Conservation (phyloP, 2,888 invertebrate species). For the Pocota personata region DNA sequence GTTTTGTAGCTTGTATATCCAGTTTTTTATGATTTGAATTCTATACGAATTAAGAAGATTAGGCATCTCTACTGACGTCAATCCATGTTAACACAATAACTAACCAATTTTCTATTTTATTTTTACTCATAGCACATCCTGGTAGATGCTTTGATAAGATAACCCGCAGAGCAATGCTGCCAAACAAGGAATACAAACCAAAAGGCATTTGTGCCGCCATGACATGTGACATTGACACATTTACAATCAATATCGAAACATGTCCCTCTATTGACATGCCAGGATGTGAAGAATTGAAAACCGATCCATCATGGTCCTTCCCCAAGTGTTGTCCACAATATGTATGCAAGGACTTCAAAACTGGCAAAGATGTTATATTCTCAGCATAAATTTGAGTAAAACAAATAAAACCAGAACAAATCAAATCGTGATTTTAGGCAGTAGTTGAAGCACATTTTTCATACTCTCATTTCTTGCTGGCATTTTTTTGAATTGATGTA, state of each 20-base stretch:
- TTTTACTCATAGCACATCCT: slow-evolving; percentile 78
- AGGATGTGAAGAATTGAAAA: slow-evolving; percentile 81
- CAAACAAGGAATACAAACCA: slow-evolving; percentile 81
- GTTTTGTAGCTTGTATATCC: slow-evolving; percentile 39
- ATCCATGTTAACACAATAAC: slow-evolving; percentile 10
- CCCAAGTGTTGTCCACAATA: slow-evolving; percentile 82
- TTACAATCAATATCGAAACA: slow-evolving; percentile 81
- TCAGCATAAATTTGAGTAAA: slow-evolving; percentile 75
- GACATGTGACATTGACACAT: slow-evolving; percentile 80
- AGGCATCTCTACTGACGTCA: slow-evolving; percentile 40
- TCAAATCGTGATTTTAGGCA: slow-evolving; percentile 60
- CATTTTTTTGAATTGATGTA: slow-evolving; percentile 33
- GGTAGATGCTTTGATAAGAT: slow-evolving; percentile 82
- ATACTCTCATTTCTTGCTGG: slow-evolving; percentile 35
- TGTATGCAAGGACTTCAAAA: slow-evolving; percentile 81
- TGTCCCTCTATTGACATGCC: slow-evolving; percentile 82
- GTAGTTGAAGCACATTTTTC: slow-evolving; percentile 33
- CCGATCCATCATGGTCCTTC: slow-evolving; percentile 80
- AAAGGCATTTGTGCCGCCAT: slow-evolving; percentile 82
- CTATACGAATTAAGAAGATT: slow-evolving; percentile 16
- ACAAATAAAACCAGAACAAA: slow-evolving; percentile 14
- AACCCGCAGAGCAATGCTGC: slow-evolving; percentile 80
- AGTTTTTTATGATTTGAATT: slow-evolving; percentile 27
- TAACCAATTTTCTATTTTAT: slow-evolving; percentile 19
- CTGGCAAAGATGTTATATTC: slow-evolving; percentile 80